Base-by-base conservation (phyloP, 2,113 vertebrate species). In the Pseudopodoces humilis region DNA sequence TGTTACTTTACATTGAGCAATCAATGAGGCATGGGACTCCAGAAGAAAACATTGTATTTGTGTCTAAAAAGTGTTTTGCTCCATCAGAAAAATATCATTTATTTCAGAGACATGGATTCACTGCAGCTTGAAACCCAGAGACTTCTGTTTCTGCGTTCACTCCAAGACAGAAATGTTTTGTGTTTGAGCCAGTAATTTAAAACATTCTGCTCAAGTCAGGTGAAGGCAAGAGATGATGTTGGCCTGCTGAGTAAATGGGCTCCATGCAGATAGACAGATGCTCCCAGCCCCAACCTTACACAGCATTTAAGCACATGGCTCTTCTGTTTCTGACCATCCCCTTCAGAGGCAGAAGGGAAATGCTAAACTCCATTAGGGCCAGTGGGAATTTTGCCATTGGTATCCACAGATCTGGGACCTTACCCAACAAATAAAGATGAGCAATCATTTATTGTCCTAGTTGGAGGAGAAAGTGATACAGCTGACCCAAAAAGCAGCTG, bases 41-140 rank as follows among this genome's bases (percentile, higher is more conserved):
- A 44, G 86, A 83, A 88, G 47, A 74, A 94, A 88, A 83, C 17
- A 44, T 16, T n/a, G 16, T 43, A 55, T 83, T 92, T 88, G 55
- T 11, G n/a, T 74, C 33, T 90, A 93, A 81, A 62, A 86, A 83
- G 21, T 58, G 68, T 63, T 93, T 86, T 5, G 0, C 33, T 70
- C 60, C 63, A 47, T 63, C 25, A 83, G 50, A 62, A 77, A 74
- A 67, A 68, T 18, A 15, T 2, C 0, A 55, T 82, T 78, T 63
- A 14, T 88, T 81, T 93, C 83, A 70, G 43, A 46, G 39, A 50
- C 15, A 31, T 1, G 9, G 33, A 90, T 70, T 77, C 39, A 21
- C 31, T 64, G 33, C 35, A 39, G 39, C 60, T 75, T 52, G 39
- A 92, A 94, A 77, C 13, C 6, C 19, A 47, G 47, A 67, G 47